Evolutionary conservation across 2,888 invertebrate genomes (phyloP).

Genomic region (Hyposoter dolosus): DNA sequence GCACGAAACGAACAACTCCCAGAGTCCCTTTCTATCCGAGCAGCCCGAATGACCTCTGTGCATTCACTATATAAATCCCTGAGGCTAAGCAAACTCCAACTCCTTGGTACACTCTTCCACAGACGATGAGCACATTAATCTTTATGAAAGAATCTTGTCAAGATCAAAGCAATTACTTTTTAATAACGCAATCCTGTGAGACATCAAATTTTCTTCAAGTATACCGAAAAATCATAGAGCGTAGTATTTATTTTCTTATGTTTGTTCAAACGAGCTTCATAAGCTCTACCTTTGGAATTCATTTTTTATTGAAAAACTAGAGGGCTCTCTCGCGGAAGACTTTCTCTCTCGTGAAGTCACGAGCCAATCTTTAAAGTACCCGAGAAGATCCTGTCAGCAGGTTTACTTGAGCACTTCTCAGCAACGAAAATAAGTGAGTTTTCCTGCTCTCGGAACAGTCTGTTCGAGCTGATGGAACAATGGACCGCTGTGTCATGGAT

Average conservation of each 20-base stretch:
- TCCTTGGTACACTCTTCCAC: background rate
- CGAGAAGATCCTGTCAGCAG: conserved; percentile 45
- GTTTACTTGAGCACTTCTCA: conserved; percentile 29
- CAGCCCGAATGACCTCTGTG: background rate
- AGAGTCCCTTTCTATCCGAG: background rate
- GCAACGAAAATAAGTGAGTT: background rate
- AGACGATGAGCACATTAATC: background rate
- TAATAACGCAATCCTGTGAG: conserved; percentile 39
- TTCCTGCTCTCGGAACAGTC: background rate
- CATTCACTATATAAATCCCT: background rate
- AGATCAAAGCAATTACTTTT: conserved; percentile 59
- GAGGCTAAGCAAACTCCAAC: background rate
- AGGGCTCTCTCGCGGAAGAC: background rate
- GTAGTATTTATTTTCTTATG: background rate
- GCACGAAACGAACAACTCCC: background rate
- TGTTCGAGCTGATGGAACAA: background rate
- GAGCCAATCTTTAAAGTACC: conserved; percentile 15
- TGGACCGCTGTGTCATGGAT: background rate
- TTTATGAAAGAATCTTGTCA: background rate
- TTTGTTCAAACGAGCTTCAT: conserved; percentile 30
- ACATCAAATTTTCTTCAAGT: conserved; percentile 6
- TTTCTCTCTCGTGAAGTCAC: background rate
- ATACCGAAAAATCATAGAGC: conserved; percentile 11
- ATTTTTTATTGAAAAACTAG: conserved; percentile 53
- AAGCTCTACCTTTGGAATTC: conserved; percentile 10